Conservation (phyloP, 2,113 vertebrate species). For the Patagioenas fasciata region DNA sequence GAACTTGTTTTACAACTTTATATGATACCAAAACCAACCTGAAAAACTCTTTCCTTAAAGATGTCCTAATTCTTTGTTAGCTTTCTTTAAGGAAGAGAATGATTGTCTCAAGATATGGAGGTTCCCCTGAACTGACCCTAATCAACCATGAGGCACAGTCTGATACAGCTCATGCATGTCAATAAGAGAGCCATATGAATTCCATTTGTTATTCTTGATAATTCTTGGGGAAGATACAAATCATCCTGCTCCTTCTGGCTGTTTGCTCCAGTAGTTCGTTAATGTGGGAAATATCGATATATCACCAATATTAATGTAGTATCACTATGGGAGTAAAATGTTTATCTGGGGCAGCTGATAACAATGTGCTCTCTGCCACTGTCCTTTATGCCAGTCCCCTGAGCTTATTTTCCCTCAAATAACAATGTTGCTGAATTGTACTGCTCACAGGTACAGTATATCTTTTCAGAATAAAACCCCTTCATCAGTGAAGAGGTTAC, state of each 20-base stretch:
- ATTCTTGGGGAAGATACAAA: constrained; percentile 37
- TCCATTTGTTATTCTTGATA: constrained; percentile 60
- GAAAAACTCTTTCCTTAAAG: neutral
- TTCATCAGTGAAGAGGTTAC: neutral
- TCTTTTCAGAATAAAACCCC: neutral
- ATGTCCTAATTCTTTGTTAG: neutral
- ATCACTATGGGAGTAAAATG: constrained; percentile 8
- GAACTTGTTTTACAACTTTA: neutral
- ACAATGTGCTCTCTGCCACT: neutral
- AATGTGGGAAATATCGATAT: constrained; percentile 62
- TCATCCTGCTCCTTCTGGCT: constrained; percentile 48
- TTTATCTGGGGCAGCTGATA: constrained; percentile 22
- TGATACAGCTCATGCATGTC: constrained; percentile 35
- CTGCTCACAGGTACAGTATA: neutral
- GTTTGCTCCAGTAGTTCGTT: constrained; percentile 44
- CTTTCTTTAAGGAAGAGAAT: neutral
- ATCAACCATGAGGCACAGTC: neutral
- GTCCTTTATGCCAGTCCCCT: neutral
- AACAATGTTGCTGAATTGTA: neutral
- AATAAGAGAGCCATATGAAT: constrained; percentile 34
- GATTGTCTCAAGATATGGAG: neutral
- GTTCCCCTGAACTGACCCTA: constrained; percentile 29
- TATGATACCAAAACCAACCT: neutral
- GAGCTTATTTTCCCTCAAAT: neutral
- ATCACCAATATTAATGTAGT: constrained; percentile 61